These are phyloP conservation scores for Ageneiosus marmoratus DNA, from an alignment of 2,113 vertebrate genomes.

Conservation along the genomic window DNA sequence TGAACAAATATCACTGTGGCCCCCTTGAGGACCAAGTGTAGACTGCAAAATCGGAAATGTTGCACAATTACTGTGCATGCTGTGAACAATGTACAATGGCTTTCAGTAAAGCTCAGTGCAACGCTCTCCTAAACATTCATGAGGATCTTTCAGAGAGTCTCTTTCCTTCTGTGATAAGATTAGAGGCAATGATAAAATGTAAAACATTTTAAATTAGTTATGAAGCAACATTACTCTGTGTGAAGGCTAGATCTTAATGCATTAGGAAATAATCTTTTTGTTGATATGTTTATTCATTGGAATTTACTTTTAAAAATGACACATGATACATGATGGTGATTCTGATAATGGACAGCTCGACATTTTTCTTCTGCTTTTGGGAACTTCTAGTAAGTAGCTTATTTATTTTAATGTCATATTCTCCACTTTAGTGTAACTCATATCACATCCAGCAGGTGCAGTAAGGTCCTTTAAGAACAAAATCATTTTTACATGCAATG, in stretches of 20 bases:
- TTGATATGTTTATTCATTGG: slow-evolving; percentile 41
- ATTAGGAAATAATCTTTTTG: slow-evolving; percentile 57
- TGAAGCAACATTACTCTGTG: slow-evolving; percentile 41
- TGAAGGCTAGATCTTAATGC: slow-evolving; percentile 47
- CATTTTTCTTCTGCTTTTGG: background rate
- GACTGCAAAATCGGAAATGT: background rate
- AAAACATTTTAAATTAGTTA: background rate
- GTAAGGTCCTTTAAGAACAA: background rate
- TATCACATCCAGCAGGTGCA: slow-evolving; percentile 3
- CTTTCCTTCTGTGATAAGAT: background rate
- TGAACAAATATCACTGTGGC: slow-evolving; percentile 33
- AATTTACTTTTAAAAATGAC: background rate
- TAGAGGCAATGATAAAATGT: background rate
- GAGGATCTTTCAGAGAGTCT: background rate
- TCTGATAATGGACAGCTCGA: background rate
- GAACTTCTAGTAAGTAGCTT: background rate
- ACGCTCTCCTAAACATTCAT: background rate
- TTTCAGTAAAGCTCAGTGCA: background rate
- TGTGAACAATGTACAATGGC: background rate
- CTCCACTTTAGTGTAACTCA: background rate
- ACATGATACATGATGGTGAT: background rate
- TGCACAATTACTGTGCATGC: background rate
- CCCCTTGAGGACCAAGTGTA: slow-evolving; percentile 37
- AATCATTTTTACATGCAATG: background rate
- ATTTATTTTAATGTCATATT: background rate